Base-by-base conservation (phyloP, 1,140 invertebrate species). In the Vanessa tameamea region DNA sequence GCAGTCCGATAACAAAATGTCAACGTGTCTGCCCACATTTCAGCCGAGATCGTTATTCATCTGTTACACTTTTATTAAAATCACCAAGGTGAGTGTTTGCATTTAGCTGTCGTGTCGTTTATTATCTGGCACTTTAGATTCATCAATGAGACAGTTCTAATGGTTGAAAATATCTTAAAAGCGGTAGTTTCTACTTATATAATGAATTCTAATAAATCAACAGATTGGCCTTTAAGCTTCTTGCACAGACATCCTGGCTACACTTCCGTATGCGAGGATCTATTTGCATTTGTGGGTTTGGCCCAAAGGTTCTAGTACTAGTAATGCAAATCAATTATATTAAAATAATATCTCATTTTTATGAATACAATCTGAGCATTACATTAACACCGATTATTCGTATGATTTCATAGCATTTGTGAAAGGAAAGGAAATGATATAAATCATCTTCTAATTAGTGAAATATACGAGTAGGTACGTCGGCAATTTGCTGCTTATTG, bases 1-100 rank as follows among this genome's bases (percentile, higher is more conserved):
- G 80, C 81, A 79, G 78, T 73, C 78, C 73, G 85, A 91, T 89
- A 91, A 82, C 77, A 78, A 88, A 92, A 90, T 90, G 88, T 91
- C 89, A 91, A 88, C 89, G 64, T 83, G 88, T 92, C 87, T 87
- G 79, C 78, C 81, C 79, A 85, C 80, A 82, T 86, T 86, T 86
- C 76, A 82, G 83, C 69, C 77, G 72, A 82, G 69, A 78, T 76
- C 80, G 74, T 78, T 83, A 84, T 85, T 85, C 78, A 83, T 82
- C 69, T 73, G 76, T 72, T 78, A 77, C 66, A 80, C 74, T 85
- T 85, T 78, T 75, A 82, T 76, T 73, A 78, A 77, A 78, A 81
- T 72, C 80, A 84, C 72, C 76, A 80, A 86, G 80, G 83, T 83
- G 81, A 85, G 78, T 69, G 75, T 81, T 76, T 79, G 81, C 80